Conservation (phyloP, 2,113 vertebrate genomes). For the Rattus rattus region DNA sequence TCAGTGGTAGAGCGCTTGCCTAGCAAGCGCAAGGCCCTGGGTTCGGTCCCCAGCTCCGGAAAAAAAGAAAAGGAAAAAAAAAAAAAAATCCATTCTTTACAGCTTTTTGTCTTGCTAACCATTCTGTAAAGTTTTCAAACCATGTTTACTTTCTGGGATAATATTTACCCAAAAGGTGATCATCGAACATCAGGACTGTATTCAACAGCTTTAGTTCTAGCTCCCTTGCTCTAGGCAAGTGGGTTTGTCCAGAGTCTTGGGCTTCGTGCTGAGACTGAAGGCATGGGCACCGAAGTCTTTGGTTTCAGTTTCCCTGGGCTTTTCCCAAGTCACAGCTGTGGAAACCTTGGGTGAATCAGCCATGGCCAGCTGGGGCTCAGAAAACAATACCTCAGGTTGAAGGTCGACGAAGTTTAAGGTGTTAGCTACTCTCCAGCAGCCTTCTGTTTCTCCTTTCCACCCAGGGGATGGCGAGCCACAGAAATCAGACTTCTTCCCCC, state of each 20-base stretch:
- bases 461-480: neutral
- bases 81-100: neutral
- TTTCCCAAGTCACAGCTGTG: neutral
- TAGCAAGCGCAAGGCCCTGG: too few relatives aligned
- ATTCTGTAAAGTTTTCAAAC: neutral
- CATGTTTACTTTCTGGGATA: neutral
- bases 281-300: neutral
- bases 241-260: neutral
- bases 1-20: too few relatives aligned
- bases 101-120: neutral
- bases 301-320: neutral
- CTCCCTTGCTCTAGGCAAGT: neutral
- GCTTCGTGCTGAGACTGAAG: neutral
- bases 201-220: neutral
- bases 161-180: conserved; percentile 25
- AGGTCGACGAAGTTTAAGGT: neutral
- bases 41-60: too few relatives aligned
- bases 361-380: neutral
- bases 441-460: too few relatives aligned
- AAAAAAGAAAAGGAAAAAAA: too few relatives aligned
- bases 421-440: neutral
- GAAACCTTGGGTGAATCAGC: neutral
- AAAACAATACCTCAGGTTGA: neutral
- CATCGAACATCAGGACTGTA: neutral
- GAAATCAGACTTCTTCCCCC: neutral